A percentile compares a stretch with the other conserved stretches of the same genome.
Conservation (phyloP, 2,113 vertebrate species). For the Australoheros scitulus region DNA sequence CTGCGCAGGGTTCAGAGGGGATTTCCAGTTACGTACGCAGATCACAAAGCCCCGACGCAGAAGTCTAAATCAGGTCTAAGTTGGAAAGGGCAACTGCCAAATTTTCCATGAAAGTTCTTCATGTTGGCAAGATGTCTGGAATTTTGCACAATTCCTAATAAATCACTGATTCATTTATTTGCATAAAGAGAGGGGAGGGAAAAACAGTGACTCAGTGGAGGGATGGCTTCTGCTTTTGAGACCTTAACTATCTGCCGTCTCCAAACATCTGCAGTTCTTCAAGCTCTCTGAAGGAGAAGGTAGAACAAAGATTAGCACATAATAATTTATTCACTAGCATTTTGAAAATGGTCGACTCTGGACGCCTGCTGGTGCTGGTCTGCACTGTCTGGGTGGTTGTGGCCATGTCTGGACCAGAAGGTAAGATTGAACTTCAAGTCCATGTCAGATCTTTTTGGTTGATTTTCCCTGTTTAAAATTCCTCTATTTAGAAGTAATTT, state of each 20-base stretch:
- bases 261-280: background rate
- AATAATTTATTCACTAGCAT: background rate
- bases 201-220: background rate
- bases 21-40: no score
- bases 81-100: background rate
- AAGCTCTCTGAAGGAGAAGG: slow-evolving; percentile 11
- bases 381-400: slow-evolving; percentile 8
- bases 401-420: background rate
- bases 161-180: background rate
- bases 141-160: background rate
- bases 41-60: no score
- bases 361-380: slow-evolving; percentile 25
- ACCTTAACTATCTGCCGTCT: background rate
- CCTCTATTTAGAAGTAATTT: background rate
- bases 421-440: slow-evolving; percentile 16
- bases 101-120: background rate
- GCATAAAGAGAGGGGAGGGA: background rate
- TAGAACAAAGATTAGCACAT: background rate
- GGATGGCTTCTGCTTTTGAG: background rate
- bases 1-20: no score
- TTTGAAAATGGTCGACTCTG: slow-evolving; percentile 41
- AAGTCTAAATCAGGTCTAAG: no score
- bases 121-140: no score
- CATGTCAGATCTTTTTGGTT: no score
- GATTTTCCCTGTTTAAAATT: background rate